A percentile compares a stretch with the other conserved stretches of the same genome.
These are phyloP conservation scores for Limanda limanda DNA, from an alignment of 2,113 vertebrate genomes.

Conservation along the genomic window DNA sequence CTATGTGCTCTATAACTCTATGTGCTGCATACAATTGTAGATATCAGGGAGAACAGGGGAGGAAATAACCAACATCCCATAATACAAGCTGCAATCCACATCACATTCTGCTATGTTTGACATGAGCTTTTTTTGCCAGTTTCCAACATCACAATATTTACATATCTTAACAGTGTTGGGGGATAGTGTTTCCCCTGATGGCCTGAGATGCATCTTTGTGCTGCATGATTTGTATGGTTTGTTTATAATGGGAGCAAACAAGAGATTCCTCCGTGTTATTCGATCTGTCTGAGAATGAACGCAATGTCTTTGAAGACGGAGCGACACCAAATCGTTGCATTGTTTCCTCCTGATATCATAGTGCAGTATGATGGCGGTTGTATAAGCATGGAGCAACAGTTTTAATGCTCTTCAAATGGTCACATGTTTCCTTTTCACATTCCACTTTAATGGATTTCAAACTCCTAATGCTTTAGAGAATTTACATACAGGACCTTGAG, in stretches of 20 bases:
- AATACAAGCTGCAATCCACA: neutral
- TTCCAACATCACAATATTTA: conserved; percentile 61
- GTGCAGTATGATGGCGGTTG: neutral
- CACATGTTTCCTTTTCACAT: conserved; percentile 41
- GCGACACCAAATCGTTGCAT: conserved; percentile 27
- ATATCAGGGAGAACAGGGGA: no score
- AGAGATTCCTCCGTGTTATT: conserved; percentile 24
- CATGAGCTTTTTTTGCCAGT: conserved; percentile 8
- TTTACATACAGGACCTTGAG: conserved; percentile 22
- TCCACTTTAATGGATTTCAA: conserved; percentile 36
- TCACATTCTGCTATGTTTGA: conserved; percentile 28
- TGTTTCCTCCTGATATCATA: conserved; percentile 40
- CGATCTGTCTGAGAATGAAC: conserved; percentile 25
- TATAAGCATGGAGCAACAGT: neutral
- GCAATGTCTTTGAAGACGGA: conserved; percentile 15
- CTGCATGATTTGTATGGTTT: conserved; percentile 43
- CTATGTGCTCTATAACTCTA: no score
- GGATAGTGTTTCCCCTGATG: conserved; percentile 34
- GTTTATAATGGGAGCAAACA: conserved; percentile 56
- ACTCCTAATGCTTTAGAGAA: conserved; percentile 29
- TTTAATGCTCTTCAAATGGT: conserved; percentile 15
- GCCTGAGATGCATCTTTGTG: conserved; percentile 27
- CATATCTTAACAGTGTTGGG: conserved; percentile 22
- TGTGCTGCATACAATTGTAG: no score
- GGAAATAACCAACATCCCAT: conserved; percentile 12